Evolutionary conservation across 1,140 invertebrate genomes (phyloP), one percentile per base, ranked within the genome.

Genomic region (Tetragonula clypearis): DNA sequence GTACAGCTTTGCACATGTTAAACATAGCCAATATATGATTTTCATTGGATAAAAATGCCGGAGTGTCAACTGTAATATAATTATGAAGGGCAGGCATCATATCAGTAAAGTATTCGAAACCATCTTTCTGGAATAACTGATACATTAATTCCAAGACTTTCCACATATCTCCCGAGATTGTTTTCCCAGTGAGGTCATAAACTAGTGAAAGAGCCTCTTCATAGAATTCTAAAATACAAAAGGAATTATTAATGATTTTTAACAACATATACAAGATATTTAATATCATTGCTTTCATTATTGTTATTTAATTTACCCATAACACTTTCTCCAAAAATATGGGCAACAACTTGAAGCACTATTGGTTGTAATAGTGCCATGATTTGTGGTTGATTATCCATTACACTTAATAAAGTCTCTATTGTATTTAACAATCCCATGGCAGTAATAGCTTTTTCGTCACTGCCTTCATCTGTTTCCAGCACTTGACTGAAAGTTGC

Each of bases 61-160:
- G 96, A 12, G 98, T 99, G 94, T 99, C 99, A 17, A 99, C 97
- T 3, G 98, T 99, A 53, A 99, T 97, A 93, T 99, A 99, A 95
- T 99, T 99, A 94, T 99, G 99, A 23, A 99, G 95, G 3, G 98
- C 97, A 58, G 99, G 98, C 98, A 99, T 99, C 97, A 99, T 99
- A 90, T 99, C 99, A 69, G 97, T 98, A 93, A 99, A 99, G 95
- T 99, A 99, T 94, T 99, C 99, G 82, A 98, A 97, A 49, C 98
- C 99, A 94, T 99, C 98, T 92, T 98, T 98, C 94, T 98, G 97
- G 92, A 99, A 99, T 80, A 99, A 95, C 92, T 97, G 96, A 94
- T 98, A 98, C 87, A 99, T 96, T 86, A 99, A 95, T 92, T 99
- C 98, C 86, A 99, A 96, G 68, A 99, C 97, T 93, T 98, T 97